These are phyloP conservation scores for Malurus melanocephalus DNA, from an alignment of 2,113 vertebrate genomes.

Conservation along the genomic window DNA sequence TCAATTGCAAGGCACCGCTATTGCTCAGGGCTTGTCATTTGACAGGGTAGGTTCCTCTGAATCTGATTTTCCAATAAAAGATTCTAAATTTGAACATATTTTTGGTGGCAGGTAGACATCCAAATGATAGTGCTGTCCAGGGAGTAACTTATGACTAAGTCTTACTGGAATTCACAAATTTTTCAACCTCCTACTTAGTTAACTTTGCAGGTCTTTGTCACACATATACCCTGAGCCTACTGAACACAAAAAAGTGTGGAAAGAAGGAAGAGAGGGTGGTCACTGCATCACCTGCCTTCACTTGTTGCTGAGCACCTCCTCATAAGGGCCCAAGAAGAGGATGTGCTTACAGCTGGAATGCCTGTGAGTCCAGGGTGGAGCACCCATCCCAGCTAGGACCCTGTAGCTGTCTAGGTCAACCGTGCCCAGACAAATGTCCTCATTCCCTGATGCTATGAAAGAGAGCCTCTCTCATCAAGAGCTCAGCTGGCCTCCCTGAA, in stretches of 20 bases:
- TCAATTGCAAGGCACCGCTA: not conserved
- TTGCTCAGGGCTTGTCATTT: not conserved
- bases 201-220: not conserved
- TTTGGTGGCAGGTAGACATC: not conserved
- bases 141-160: not conserved
- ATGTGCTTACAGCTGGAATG: not conserved
- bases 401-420: not conserved
- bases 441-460: not conserved
- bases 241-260: not conserved
- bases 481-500: not conserved
- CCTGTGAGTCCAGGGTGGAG: rapidly evolving
- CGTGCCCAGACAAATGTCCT: not conserved
- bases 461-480: not conserved
- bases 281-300: not conserved
- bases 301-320: not conserved
- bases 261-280: not conserved
- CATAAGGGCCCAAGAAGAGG: not conserved
- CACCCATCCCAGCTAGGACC: not conserved
- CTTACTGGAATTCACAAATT: not conserved
- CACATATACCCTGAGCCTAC: not conserved
- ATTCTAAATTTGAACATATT: not conserved
- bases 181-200: not conserved
- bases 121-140: not conserved
- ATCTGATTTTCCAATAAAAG: not conserved
- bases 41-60: not conserved